Evolutionary conservation across 2,888 invertebrate species (phyloP).

Genomic region (Amorpha juglandis): DNA sequence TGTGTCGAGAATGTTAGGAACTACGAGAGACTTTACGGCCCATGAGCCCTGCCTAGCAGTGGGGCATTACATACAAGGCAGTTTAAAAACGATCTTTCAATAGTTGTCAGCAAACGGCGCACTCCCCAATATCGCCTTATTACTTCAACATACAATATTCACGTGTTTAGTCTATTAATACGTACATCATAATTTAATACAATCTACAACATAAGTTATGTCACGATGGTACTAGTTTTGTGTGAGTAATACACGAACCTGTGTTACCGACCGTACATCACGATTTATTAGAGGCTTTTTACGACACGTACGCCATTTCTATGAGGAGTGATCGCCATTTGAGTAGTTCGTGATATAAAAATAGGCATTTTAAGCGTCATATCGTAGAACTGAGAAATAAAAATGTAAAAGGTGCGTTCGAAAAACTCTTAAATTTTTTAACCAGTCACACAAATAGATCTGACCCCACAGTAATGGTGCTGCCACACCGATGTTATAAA

Average conservation of each 20-base stretch:
- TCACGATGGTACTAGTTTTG: not conserved
- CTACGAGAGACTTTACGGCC: too few species aligned
- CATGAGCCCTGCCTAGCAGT: too few species aligned
- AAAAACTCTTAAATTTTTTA: too few species aligned
- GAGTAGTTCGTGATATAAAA: not conserved
- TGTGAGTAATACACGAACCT: not conserved
- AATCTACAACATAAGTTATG: conserved; percentile 18
- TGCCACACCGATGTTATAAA: too few species aligned
- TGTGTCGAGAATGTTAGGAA: too few species aligned
- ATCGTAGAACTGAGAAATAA: not conserved
- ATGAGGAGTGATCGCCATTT: not conserved
- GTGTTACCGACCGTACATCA: conserved; percentile 14
- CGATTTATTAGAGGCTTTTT: conserved; percentile 27
- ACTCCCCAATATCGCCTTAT: not conserved
- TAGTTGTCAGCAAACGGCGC: not conserved
- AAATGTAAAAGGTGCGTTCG: not conserved
- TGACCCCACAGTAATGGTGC: too few species aligned
- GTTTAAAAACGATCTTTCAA: too few species aligned
- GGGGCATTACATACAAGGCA: too few species aligned
- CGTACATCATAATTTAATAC: conserved; percentile 21
- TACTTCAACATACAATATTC: conserved; percentile 6
- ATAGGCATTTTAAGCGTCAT: not conserved
- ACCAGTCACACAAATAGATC: too few species aligned
- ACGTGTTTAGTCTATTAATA: conserved; percentile 12
- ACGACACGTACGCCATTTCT: conserved; percentile 23